Percentiles rank a stretch among this genome's conserved stretches.
Conservation (phyloP, 2,113 vertebrate species). For the Puffinus mauretanicus region DNA sequence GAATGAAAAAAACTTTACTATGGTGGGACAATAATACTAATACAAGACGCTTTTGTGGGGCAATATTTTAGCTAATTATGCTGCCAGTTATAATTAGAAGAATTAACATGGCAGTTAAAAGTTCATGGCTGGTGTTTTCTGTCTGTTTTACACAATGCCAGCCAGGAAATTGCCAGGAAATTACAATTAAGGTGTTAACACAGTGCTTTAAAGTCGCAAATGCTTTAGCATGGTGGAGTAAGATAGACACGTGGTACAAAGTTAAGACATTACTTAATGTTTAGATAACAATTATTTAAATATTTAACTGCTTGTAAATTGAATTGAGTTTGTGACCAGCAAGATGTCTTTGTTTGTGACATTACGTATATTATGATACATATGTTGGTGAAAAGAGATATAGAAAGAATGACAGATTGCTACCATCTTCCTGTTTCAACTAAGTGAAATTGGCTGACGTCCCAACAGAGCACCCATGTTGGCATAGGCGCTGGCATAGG, state of each 20-base stretch:
- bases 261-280: neutral
- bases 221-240: neutral
- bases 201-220: neutral
- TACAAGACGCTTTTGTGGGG: neutral
- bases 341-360: neutral
- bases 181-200: constrained; percentile 10
- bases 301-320: neutral
- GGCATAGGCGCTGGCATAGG: neutral
- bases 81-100: constrained; percentile 20
- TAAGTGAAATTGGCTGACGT: neutral
- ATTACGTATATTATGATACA: fast-evolving
- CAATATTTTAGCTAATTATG: neutral
- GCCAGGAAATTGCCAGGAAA: neutral
- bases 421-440: neutral
- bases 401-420: neutral
- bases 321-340: neutral
- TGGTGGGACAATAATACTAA: neutral
- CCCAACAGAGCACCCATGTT: neutral
- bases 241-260: neutral
- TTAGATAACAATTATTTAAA: neutral
- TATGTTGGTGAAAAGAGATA: neutral
- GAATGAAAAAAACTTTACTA: neutral
- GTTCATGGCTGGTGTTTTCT: neutral
- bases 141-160: neutral
- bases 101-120: constrained; percentile 20